Evolutionary conservation across 2,888 invertebrate species (phyloP).

Genomic region (Drosophila phalerata): DNA sequence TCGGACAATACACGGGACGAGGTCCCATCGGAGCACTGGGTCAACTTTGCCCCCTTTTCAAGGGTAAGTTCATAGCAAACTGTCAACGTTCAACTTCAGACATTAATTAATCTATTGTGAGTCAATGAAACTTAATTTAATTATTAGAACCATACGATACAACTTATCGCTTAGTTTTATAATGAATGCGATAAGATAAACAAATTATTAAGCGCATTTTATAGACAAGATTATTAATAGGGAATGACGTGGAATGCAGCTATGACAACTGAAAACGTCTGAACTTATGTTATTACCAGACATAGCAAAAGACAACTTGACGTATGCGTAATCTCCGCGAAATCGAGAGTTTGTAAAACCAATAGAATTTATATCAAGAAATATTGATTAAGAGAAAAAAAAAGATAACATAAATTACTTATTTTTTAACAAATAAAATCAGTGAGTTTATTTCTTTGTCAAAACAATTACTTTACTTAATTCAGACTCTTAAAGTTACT

Average conservation of each 20-base stretch:
- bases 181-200: constrained; percentile 16
- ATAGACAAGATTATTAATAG: constrained; percentile 5
- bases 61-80: constrained; percentile 88
- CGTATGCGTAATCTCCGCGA: background rate
- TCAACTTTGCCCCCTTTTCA: constrained; percentile 96
- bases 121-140: constrained; percentile 6
- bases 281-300: background rate
- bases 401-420: background rate
- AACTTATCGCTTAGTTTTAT: background rate
- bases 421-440: background rate
- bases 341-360: background rate
- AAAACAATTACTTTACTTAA: background rate
- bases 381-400: background rate
- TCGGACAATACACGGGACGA: constrained; percentile 96
- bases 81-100: background rate
- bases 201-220: background rate
- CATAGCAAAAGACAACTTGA: background rate
- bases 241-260: background rate
- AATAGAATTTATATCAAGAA: background rate
- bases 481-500: background rate
- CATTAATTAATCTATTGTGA: background rate
- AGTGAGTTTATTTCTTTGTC: background rate
- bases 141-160: background rate
- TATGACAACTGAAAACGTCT: background rate
- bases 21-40: constrained; percentile 96